A percentile compares a stretch with the other conserved stretches of the same genome.
Evolutionary conservation across 1,140 invertebrate genomes (phyloP).

Genomic region (Lerema accius): DNA sequence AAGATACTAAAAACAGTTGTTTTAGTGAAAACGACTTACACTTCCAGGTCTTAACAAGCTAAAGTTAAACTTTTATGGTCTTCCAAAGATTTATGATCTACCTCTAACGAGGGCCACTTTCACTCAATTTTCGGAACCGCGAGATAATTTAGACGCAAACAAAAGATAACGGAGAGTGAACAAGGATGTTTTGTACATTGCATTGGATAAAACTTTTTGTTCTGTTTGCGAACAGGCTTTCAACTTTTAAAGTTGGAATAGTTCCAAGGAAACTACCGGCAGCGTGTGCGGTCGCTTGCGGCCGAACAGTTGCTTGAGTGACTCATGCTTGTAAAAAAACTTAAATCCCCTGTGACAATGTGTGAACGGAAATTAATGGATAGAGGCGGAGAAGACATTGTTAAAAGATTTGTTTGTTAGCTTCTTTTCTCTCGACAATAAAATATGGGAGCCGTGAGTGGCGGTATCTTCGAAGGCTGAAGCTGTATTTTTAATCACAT

Average conservation of each 20-base stretch:
- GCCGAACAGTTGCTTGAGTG: constrained; percentile 38
- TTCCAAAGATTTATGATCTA: constrained; percentile 17
- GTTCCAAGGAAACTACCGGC: constrained; percentile 55
- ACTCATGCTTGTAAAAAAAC: constrained; percentile 44
- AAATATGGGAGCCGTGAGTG: constrained; percentile 5
- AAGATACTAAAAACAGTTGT: not conserved
- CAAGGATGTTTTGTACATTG: constrained; percentile 30
- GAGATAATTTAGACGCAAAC: constrained; percentile 14
- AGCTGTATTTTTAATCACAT: constrained; percentile 20
- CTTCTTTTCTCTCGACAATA: constrained; percentile 22
- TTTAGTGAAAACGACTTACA: not conserved
- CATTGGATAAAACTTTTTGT: constrained; percentile 35
- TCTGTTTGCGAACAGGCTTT: constrained; percentile 38
- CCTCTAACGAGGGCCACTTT: constrained; percentile 19
- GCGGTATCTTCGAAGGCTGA: constrained; percentile 18
- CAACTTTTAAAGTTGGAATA: constrained; percentile 55
- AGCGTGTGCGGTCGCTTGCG: constrained; percentile 54
- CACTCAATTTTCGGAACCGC: constrained; percentile 22
- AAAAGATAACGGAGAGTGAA: constrained; percentile 21
- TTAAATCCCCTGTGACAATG: constrained; percentile 38
- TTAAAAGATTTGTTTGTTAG: constrained; percentile 38
- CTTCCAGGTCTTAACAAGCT: not conserved
- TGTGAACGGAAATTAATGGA: constrained; percentile 43
- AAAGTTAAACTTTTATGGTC: not conserved
- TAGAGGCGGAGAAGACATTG: constrained; percentile 31